Evolutionary conservation across 2,113 vertebrate species (phyloP).

Genomic region (Sceloporus undulatus): DNA sequence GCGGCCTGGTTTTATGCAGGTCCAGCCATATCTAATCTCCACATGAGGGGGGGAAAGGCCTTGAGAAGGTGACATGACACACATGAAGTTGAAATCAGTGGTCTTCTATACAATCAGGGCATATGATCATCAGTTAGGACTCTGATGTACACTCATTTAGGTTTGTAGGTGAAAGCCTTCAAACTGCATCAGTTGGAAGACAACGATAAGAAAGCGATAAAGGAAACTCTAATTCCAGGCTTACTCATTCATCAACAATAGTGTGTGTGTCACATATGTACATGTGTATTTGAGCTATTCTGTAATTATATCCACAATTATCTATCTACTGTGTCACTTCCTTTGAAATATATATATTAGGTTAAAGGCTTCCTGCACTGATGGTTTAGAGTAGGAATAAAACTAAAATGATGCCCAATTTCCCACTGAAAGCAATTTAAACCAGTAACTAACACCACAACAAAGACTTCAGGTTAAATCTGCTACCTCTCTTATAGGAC

Average conservation of each 20-base stretch:
- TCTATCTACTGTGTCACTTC: not conserved
- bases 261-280: not conserved
- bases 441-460: not conserved
- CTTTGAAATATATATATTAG: not conserved
- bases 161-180: constrained; percentile 10
- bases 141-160: constrained; percentile 1
- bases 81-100: constrained; percentile 25
- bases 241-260: not conserved
- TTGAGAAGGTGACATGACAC: constrained; percentile 13
- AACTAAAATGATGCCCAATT: not conserved
- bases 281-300: not conserved
- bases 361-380: not conserved
- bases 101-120: not conserved
- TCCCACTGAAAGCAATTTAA: not conserved
- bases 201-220: not conserved
- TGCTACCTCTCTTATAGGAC: too few relatives aligned
- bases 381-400: not conserved
- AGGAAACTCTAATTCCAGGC: not conserved
- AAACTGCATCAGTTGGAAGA: not conserved
- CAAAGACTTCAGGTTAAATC: not conserved
- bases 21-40: constrained; percentile 21
- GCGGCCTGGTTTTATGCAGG: constrained; percentile 26
- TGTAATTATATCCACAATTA: not conserved
- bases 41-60: constrained; percentile 6
- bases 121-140: not conserved